phyloP scores from a whole-genome alignment of 2,888 invertebrate species.

The Agrilus biguttatus region DNA sequence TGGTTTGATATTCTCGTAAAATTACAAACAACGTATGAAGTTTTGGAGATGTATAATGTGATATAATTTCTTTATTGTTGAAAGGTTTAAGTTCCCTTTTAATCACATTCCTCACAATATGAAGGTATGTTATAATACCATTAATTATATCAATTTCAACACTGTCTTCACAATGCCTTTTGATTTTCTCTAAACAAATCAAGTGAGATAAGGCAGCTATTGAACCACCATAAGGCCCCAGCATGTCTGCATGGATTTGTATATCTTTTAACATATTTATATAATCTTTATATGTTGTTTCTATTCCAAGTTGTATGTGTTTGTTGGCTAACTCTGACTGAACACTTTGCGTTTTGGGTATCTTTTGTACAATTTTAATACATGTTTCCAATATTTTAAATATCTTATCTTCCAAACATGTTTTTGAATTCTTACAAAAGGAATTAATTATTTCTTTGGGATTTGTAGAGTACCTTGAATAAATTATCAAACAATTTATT shows the following conservation, averaged over 20 bases:
- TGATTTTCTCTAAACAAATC: constrained; percentile 48
- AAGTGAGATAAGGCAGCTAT: constrained; percentile 43
- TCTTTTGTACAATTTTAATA: constrained; percentile 4
- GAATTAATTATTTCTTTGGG: constrained; percentile 27
- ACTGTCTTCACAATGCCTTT: constrained; percentile 33
- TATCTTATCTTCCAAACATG: constrained; percentile 8
- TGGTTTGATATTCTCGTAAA: constrained; percentile 40
- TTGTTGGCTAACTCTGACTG: constrained; percentile 6
- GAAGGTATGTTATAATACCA: constrained; percentile 28
- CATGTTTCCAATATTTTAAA: constrained; percentile 10
- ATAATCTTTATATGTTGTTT: constrained; percentile 17
- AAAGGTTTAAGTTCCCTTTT: constrained; percentile 32
- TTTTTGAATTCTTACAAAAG: constrained; percentile 13
- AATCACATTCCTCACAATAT: constrained; percentile 37
- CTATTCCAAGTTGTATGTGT: constrained; percentile 15
- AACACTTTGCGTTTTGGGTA: constrained; percentile 1
- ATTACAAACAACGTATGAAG: constrained; percentile 44
- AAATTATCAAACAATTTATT: not conserved
- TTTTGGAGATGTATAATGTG: constrained; percentile 49
- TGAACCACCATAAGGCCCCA: constrained; percentile 44
- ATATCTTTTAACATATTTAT: constrained; percentile 20
- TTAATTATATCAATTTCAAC: constrained; percentile 17
- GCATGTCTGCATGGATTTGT: constrained; percentile 31
- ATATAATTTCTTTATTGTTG: constrained; percentile 33
- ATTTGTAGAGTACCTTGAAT: constrained; percentile 34